Percentiles rank a stretch among this genome's conserved stretches.
Evolutionary conservation across 1,140 invertebrate species (phyloP).

Genomic region (Phocides pigmalion): DNA sequence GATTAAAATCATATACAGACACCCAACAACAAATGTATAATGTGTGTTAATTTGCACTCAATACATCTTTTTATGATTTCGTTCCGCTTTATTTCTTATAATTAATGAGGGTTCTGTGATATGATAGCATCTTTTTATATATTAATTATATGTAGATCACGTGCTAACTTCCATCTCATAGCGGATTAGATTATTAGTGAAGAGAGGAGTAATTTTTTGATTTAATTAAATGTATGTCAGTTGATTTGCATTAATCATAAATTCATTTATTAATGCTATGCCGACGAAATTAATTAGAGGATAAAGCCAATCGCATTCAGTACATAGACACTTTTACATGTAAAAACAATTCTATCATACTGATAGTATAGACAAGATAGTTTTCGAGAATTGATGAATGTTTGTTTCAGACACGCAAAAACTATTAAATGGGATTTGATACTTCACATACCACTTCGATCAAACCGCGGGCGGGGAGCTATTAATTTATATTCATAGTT

Average conservation of each 20-base stretch:
- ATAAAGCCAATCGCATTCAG: background rate
- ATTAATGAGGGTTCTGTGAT: conserved; percentile 22
- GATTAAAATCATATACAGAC: too few species aligned
- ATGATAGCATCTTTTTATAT: conserved; percentile 29
- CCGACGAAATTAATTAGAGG: background rate
- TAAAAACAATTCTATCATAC: background rate
- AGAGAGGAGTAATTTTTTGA: too few species aligned
- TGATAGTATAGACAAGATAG: too few species aligned
- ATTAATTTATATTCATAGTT: too few species aligned
- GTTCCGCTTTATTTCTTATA: conserved; percentile 28
- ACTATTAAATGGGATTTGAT: too few species aligned
- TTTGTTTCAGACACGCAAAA: too few species aligned
- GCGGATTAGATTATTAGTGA: too few species aligned
- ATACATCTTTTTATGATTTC: conserved; percentile 17
- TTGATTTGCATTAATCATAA: background rate
- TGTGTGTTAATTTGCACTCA: conserved; percentile 1
- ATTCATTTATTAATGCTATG: background rate
- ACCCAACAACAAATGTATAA: too few species aligned
- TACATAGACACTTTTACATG: background rate
- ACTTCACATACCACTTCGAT: too few species aligned
- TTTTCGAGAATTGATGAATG: too few species aligned
- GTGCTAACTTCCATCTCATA: background rate
- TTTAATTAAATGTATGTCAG: too few species aligned
- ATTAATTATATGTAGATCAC: conserved; percentile 14
- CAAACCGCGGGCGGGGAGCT: too few species aligned